phyloP scores from a whole-genome alignment of 2,888 invertebrate genomes.

The Netelia melanura region DNA sequence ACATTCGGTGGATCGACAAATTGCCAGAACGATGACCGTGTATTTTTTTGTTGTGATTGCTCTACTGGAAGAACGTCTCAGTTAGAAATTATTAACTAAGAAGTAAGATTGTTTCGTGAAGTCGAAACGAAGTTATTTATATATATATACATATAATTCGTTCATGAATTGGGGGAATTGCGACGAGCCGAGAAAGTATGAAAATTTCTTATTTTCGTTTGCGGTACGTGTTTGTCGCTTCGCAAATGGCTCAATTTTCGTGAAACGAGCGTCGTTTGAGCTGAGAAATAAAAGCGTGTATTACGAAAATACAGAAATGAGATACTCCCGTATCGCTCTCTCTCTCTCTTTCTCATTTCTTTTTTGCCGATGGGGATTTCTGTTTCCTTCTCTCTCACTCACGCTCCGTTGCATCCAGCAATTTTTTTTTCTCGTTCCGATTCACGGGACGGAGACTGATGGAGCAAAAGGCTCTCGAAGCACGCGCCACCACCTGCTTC shows the following conservation, averaged over 20 bases:
- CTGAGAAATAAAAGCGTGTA: conserved; percentile 68
- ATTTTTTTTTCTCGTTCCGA: conserved; percentile 56
- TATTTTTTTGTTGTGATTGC: not conserved
- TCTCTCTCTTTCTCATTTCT: conserved; percentile 32
- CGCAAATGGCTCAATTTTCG: conserved; percentile 70
- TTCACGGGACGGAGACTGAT: conserved; percentile 68
- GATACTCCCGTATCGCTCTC: conserved; percentile 62
- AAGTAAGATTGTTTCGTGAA: no score
- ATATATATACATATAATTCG: no score
- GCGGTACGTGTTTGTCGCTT: conserved; percentile 2
- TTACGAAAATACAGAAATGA: conserved; percentile 66
- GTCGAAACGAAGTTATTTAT: no score
- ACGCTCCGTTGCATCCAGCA: conserved; percentile 48
- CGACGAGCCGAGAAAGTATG: conserved; percentile 1
- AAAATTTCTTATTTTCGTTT: conserved; percentile 36
- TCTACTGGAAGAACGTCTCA: no score
- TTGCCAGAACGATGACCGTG: not conserved
- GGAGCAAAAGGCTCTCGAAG: conserved; percentile 75
- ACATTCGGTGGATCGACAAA: not conserved
- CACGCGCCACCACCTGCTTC: conserved; percentile 81
- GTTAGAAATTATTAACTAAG: no score
- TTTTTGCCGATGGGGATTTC: conserved; percentile 34
- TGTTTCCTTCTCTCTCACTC: conserved; percentile 31
- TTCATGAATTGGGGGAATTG: not conserved
- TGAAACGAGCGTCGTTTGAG: conserved; percentile 19